These are phyloP conservation scores for Pyrrhosoma nymphula DNA, from an alignment of 2,888 invertebrate species.

Conservation along the genomic window DNA sequence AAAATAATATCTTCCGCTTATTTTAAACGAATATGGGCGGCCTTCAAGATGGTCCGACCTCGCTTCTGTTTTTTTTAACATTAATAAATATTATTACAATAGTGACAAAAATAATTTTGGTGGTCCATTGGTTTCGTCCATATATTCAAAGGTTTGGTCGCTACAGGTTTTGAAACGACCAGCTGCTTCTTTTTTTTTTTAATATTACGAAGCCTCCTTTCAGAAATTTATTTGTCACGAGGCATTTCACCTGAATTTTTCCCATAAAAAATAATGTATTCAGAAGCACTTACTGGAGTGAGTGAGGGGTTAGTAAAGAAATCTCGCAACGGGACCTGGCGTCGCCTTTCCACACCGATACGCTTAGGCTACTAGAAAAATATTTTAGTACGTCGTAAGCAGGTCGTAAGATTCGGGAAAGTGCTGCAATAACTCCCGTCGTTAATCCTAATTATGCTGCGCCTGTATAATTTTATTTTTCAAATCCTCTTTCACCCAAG, in stretches of 20 bases:
- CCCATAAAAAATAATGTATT: slow-evolving; percentile 36
- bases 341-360: slow-evolving; percentile 5
- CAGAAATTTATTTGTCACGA: slow-evolving; percentile 31
- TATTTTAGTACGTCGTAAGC: slow-evolving; percentile 16
- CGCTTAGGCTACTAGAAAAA: neutral
- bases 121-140: neutral
- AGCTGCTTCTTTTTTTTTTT: neutral
- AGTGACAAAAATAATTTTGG: neutral
- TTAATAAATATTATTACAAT: neutral
- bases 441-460: slow-evolving; percentile 18
- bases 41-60: neutral
- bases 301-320: neutral
- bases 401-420: neutral
- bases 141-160: neutral
- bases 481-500: neutral
- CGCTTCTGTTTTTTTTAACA: neutral
- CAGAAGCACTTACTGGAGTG: neutral
- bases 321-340: slow-evolving; percentile 18
- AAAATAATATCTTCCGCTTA: neutral
- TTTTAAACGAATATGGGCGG: neutral
- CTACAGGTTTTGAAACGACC: neutral
- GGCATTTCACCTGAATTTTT: slow-evolving; percentile 8
- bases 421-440: neutral
- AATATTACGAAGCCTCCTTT: neutral
- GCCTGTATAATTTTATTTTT: neutral